Evolutionary conservation across 1,140 invertebrate genomes (phyloP).

Genomic region (Brevipalpus yothersi): DNA sequence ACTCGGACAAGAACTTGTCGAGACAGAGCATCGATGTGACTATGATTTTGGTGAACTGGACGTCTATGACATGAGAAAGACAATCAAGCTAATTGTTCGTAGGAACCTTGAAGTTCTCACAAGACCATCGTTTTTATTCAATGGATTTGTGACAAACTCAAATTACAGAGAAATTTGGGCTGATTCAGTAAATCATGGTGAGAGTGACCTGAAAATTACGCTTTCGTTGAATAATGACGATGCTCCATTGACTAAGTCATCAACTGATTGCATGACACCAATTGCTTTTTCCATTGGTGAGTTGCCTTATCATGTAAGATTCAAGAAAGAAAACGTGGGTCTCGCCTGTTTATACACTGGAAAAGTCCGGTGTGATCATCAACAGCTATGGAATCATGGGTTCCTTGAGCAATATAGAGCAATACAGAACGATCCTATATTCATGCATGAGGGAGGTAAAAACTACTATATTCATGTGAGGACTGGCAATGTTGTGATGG

Average conservation of each 20-base stretch:
- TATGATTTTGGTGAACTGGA: no score
- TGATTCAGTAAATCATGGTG: no score
- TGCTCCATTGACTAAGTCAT: neutral
- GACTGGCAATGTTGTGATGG: neutral
- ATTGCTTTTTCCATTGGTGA: neutral
- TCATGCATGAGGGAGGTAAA: neutral
- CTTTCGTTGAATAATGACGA: neutral
- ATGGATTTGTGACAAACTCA: no score
- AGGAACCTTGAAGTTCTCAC: no score
- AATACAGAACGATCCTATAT: neutral
- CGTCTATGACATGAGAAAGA: no score
- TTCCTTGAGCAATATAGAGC: neutral
- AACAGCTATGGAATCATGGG: neutral
- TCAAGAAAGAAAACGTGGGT: neutral
- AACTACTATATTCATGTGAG: neutral
- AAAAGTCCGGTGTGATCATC: neutral
- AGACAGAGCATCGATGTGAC: no score
- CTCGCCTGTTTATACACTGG: neutral
- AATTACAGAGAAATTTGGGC: no score
- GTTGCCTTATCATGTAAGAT: neutral
- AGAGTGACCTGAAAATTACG: neutral
- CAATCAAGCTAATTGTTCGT: no score
- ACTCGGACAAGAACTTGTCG: no score
- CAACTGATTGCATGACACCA: neutral
- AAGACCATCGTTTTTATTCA: no score